Base-by-base conservation (phyloP, 2,888 invertebrate genomes). In the Diadromus collaris region DNA sequence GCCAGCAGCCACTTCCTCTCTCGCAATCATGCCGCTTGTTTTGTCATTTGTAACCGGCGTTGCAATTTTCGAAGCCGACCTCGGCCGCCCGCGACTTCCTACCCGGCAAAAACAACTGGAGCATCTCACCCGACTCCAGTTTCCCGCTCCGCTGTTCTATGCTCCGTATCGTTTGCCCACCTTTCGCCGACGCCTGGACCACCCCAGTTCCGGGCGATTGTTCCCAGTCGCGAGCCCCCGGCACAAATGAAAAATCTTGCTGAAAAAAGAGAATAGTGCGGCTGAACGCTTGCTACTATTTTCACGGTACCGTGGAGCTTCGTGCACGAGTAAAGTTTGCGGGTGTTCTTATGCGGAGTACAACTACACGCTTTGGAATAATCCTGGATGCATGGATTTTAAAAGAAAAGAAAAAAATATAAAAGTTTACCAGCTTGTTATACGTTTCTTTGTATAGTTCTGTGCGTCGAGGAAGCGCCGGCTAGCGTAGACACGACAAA, bases 1-100 rank as follows among this genome's bases (percentile, higher is more conserved):
- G 32, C 56, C 44, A 34, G 27, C 51, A 61, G 48, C 51, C 21
- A 21, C 60, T 64, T 63, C 44, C 71, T 71, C 58, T 44, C 70
- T 68, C 65, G 85, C 86, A 85, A 86, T 86, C 86, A 86, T 86
- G 82, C 78, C 83, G 84, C 85, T 88, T 86, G 87, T 88, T 86
- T 86, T 86, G 85, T 83, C 86, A 84, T 86, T 86, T 85, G 85
- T 85, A 83, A 85, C 82, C 79, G 67, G 83, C 70, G 83, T 78
- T 81, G 86, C 84, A 83, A 86, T 86, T 85, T 86, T 84, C 80
- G 78, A 77, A 80, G 82, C 80, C 84, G 78, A 69, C 44, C 64
- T 27, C 16, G 27, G 44, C 29, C 38, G 46, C 38, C 54, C 65
- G 24, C 64, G 56, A 72, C 54, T 76, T 70, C 69, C 65, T 54